Percentiles rank a stretch among this genome's conserved stretches.
Conservation (phyloP, 2,888 invertebrate species). For the Polydrusus pterygomalis region DNA sequence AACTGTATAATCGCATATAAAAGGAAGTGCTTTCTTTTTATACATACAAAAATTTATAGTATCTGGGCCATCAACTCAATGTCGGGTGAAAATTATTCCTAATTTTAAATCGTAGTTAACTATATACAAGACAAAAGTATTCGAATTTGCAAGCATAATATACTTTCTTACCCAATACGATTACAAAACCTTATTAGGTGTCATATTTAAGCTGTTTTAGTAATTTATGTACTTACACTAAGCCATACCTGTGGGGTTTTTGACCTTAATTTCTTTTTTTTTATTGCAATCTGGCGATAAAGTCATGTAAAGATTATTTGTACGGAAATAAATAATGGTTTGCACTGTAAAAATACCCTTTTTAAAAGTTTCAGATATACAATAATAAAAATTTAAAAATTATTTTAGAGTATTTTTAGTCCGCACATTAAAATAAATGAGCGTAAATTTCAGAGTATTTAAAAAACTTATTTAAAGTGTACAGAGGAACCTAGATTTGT, state of each 20-base stretch:
- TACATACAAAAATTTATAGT: background rate
- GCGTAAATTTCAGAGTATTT: too few relatives aligned
- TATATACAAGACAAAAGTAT: background rate
- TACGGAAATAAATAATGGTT: too few relatives aligned
- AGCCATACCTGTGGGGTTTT: background rate
- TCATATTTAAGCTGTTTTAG: background rate
- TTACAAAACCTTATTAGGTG: background rate
- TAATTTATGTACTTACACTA: background rate
- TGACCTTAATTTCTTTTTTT: background rate
- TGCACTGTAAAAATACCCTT: too few relatives aligned
- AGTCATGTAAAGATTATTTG: too few relatives aligned
- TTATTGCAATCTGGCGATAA: too few relatives aligned
- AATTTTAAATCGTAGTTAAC: background rate
- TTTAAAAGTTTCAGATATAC: too few relatives aligned
- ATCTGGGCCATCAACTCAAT: background rate
- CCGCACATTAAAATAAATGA: too few relatives aligned
- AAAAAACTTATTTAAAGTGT: too few relatives aligned
- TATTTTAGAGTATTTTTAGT: too few relatives aligned
- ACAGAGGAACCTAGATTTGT: too few relatives aligned
- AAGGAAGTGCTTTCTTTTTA: slow-evolving; percentile 18
- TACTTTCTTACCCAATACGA: background rate
- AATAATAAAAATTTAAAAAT: too few relatives aligned
- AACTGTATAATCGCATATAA: background rate
- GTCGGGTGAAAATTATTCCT: background rate
- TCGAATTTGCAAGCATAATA: background rate